Conservation (phyloP, 1,140 invertebrate genomes). For the Trichoplusia ni region DNA sequence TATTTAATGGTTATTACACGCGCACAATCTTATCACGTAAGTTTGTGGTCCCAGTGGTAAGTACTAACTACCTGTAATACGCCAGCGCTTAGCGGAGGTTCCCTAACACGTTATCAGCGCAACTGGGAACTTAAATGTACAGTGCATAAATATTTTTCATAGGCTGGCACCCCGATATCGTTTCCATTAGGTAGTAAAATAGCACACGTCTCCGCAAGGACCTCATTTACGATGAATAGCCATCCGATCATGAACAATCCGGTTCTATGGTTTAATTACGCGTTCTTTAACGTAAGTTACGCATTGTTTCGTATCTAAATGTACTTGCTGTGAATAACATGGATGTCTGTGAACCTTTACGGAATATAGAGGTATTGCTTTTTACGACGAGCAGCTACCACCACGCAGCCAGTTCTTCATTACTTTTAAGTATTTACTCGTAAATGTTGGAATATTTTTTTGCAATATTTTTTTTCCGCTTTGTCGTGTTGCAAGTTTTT, state of each 20-base stretch:
- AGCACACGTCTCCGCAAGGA: slow-evolving; percentile 62
- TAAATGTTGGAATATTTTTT: slow-evolving; percentile 6
- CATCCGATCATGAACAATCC: slow-evolving; percentile 50
- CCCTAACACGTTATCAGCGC: background rate
- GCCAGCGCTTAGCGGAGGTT: background rate
- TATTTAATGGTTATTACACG: slow-evolving; percentile 23
- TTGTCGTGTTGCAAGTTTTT: no score
- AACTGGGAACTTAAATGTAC: background rate
- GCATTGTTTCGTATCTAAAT: slow-evolving; percentile 63
- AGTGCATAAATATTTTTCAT: slow-evolving; percentile 28
- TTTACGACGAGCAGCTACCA: slow-evolving; percentile 12
- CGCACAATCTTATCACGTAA: slow-evolving; percentile 11
- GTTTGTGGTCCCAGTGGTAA: no score
- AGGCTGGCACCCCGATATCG: slow-evolving; percentile 47
- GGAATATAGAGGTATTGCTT: slow-evolving; percentile 29
- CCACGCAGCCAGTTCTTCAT: background rate
- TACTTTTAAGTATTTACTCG: background rate
- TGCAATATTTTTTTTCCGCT: background rate
- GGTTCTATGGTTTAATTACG: slow-evolving; percentile 71
- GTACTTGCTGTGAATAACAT: slow-evolving; percentile 35
- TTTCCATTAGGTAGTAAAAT: slow-evolving; percentile 64
- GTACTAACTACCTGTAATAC: background rate
- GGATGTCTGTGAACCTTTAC: slow-evolving; percentile 18
- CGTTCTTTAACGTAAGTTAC: slow-evolving; percentile 45
- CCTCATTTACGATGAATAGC: slow-evolving; percentile 72